These are phyloP conservation scores for Anoura caudifer DNA, from an alignment of 2,113 vertebrate species.

Conservation along the genomic window DNA sequence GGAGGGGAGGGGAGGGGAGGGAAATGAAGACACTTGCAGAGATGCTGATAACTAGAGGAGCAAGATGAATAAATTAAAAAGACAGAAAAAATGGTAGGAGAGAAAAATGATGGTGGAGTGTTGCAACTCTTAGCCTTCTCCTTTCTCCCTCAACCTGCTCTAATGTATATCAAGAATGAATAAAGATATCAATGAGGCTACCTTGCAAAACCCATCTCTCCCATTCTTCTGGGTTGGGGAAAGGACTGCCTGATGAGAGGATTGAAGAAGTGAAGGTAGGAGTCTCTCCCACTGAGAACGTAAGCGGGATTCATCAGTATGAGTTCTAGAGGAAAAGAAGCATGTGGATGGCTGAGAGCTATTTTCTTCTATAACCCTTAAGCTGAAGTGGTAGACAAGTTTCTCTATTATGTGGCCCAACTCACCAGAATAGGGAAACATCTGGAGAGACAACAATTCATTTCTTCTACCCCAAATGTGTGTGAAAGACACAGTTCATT, in stretches of 20 bases:
- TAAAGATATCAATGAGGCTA: background rate
- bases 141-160: background rate
- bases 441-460: background rate
- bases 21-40: background rate
- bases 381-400: background rate
- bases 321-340: background rate
- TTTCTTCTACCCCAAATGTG: background rate
- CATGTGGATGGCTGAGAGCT: background rate
- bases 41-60: background rate
- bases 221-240: background rate
- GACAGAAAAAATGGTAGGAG: no score
- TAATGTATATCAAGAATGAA: background rate
- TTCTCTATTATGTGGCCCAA: background rate
- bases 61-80: background rate
- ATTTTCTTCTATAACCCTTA: background rate
- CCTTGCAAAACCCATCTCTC: background rate
- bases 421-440: background rate
- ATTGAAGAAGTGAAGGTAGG: background rate
- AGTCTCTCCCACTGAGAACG: background rate
- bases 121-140: background rate
- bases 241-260: background rate
- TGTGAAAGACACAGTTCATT: background rate
- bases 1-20: accelerated
- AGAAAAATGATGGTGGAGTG: background rate
- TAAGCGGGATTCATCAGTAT: background rate